Conservation (phyloP, 2,888 invertebrate species). For the Drosophila mulleri region DNA sequence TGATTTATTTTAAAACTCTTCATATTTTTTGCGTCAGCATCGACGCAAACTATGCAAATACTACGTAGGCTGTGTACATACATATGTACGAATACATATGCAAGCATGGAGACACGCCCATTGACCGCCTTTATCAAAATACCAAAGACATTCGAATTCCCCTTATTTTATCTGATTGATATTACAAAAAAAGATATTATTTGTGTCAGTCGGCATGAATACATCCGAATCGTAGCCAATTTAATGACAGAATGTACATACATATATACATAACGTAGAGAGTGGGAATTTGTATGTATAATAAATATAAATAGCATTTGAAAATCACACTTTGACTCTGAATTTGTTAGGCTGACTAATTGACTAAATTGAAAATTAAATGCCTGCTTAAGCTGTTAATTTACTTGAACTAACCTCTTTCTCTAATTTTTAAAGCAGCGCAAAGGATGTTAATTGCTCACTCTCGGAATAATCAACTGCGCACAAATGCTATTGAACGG, state of each 20-base stretch:
- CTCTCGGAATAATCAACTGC: neutral
- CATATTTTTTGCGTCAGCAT: constrained; percentile 71
- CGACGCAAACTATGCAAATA: constrained; percentile 53
- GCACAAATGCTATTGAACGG: neutral
- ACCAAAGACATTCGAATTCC: constrained; percentile 16
- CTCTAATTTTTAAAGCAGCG: neutral
- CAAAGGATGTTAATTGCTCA: neutral
- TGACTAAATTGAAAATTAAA: neutral
- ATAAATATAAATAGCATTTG: neutral
- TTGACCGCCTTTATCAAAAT: constrained; percentile 27
- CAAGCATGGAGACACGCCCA: constrained; percentile 9
- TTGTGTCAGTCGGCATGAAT: constrained; percentile 16
- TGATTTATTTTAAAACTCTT: constrained; percentile 74
- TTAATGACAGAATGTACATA: constrained; percentile 10
- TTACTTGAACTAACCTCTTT: too few relatives aligned
- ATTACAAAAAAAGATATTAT: constrained; percentile 22
- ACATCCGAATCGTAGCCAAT: constrained; percentile 20
- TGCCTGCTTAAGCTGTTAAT: neutral
- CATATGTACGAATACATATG: constrained; percentile 24
- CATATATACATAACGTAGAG: neutral
- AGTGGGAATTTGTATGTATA: neutral
- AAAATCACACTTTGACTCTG: neutral
- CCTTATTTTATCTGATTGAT: constrained; percentile 6
- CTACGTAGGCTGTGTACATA: constrained; percentile 28
- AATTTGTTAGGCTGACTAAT: neutral